Base-by-base conservation (phyloP, 2,113 vertebrate species). In the Stomatorhinus ivindoensis region DNA sequence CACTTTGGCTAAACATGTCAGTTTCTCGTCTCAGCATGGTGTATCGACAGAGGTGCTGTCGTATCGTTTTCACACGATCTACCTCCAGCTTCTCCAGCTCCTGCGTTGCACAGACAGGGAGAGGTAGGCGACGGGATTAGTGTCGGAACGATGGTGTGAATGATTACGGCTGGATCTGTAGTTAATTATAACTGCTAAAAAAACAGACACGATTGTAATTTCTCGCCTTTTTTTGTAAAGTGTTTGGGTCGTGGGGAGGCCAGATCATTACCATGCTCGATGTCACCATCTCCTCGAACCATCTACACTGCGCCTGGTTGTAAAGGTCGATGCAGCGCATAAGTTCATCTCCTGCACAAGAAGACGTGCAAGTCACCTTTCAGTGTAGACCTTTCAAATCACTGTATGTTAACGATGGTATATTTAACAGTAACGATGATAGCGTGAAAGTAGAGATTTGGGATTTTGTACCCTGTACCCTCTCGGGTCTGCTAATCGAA, bases 1-100 rank as follows among this genome's bases (percentile, higher is more conserved):
- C 98, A 7, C 98, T 99, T 97, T 99, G 98, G 95, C 99, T 99
- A 96, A 99, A 99, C 98, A 99, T 99, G 95, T 99, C 98, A 0
- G 98, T 99, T 92, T 99, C 98, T 0, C 99, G 98, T 47, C 98
- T 93, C 92, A 99, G 96, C 88, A 98, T 98, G 0, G 98, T 99
- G 91, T 99, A 99, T 92, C 98, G 98, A 83, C 97, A 97, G 85
- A 99, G 94, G 31, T 99, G 98, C 87, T 98, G 97, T 89, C 98
- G 97, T 87, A 99, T 99, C 97, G 98, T 98, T 94, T 99, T 97
- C 6, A 99, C 96, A 50, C 98, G 95, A 90, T 99, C 98, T 4
- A 99, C 98, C 95, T 99, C 98, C 93, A 99, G 94, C 69, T 97
- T 97, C 94, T 99, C 98, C 92, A 99, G 95, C 91, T 99, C 98